A percentile compares a stretch with the other conserved stretches of the same genome.
Evolutionary conservation across 2,797 vertebrate species (phyloP).

Genomic region (Cottoperca gobio): DNA sequence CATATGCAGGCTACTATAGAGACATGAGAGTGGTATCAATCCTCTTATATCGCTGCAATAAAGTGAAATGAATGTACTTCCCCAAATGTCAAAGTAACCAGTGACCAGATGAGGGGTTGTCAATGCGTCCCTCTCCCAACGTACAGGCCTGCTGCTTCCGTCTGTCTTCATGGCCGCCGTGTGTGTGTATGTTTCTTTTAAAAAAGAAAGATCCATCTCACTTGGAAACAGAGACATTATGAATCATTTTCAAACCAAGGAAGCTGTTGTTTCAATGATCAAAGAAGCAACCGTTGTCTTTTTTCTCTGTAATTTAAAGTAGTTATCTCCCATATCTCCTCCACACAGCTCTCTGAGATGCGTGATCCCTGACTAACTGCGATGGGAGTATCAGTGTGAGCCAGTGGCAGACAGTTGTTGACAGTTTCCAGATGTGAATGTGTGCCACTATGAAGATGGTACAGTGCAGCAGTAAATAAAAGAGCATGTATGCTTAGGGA

Average conservation of each 20-base stretch:
- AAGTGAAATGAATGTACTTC: background rate
- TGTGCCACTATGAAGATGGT: slow-evolving; percentile 37
- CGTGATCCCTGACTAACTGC: slow-evolving; percentile 21
- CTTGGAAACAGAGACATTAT: slow-evolving; percentile 6
- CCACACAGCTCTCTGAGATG: slow-evolving; percentile 9
- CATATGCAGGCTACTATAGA: background rate
- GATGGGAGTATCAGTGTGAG: slow-evolving; percentile 41
- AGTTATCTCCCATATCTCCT: slow-evolving; percentile 19
- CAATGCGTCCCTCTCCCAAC: slow-evolving; percentile 1
- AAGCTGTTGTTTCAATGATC: slow-evolving; percentile 34
- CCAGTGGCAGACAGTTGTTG: slow-evolving; percentile 39
- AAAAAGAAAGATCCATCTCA: slow-evolving; percentile 9
- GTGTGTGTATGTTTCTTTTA: background rate
- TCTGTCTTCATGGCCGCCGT: slow-evolving; percentile 3
- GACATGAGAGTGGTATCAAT: background rate
- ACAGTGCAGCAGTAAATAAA: slow-evolving; percentile 15
- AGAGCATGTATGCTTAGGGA: background rate
- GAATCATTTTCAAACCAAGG: slow-evolving; percentile 17
- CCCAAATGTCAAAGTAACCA: slow-evolving; percentile 12
- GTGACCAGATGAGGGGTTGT: slow-evolving; percentile 3
- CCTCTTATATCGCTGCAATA: background rate
- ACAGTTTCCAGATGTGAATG: slow-evolving; percentile 53
- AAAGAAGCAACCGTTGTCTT: slow-evolving; percentile 15
- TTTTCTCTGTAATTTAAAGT: slow-evolving; percentile 31
- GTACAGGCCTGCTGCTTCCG: slow-evolving; percentile 11